Evolutionary conservation across 2,113 vertebrate species (phyloP), one percentile per base, ranked within the genome.

Genomic region (Eretmodus cyanostictus): DNA sequence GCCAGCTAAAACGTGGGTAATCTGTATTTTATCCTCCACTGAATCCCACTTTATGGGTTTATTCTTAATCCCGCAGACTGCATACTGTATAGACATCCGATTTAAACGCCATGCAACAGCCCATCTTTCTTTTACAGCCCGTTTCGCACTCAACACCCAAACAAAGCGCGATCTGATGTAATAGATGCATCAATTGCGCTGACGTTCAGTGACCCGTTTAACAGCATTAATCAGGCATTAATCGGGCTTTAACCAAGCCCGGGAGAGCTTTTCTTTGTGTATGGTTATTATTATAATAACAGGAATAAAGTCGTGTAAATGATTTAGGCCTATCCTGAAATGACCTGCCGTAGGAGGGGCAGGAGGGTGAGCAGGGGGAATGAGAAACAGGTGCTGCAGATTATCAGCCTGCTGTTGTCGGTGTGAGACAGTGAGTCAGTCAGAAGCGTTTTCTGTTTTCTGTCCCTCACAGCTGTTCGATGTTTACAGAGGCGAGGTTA

Each of bases 361-460:
- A 47, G 45, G 53, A 22, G 59, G 55, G 59, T n/a, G 45, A 31
- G 66, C 24, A 29, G 42, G n/a, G 57, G 36, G 61, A 24, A 34
- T 71, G 76, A 45, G 27, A 87, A 95, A 92, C 93, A 94, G 93
- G 94, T 95, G 94, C 83, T 88, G 89, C 83, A 84, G 90, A 93
- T 92, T 88, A 92, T 68, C 63, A 63, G 87, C 87, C 66, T 84
- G 61, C 63, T 89, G 85, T 53, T 86, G 49, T 51, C 22, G 40
- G 19, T 76, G 53, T 53, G 49, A 71, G 47, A 49, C n/a, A 45
- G 31, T 38, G 61, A 66, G 68, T 63, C 38, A 47, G 80, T 76
- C 14, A 27, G 10, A 82, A 73, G 31, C 31, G 31, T 22, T n/a
- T 31, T 51, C 66, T 57, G 76, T 57, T 87, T 79, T 89, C 59